Conservation (phyloP, 2,888 invertebrate species). For the Parnassius glacialis region DNA sequence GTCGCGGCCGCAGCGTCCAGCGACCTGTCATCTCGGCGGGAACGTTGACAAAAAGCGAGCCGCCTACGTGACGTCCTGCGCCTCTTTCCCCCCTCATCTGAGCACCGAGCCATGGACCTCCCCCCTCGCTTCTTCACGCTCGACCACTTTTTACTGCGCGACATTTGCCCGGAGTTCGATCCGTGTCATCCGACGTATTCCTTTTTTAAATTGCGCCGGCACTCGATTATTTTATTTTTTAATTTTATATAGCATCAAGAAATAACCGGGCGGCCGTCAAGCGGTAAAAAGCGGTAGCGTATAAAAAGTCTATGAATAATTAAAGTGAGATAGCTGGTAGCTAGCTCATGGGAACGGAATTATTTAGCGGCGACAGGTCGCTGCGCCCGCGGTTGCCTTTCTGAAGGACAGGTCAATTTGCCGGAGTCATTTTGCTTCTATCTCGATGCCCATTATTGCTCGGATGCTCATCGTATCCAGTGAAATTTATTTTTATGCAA, state of each 20-base stretch:
- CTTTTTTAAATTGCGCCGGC: constrained; percentile 78
- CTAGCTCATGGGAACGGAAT: constrained; percentile 79
- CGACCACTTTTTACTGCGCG: constrained; percentile 80
- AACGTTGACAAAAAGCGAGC: constrained; percentile 80
- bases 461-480: constrained; percentile 37
- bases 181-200: constrained; percentile 81
- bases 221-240: constrained; percentile 76
- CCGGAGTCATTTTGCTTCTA: constrained; percentile 63
- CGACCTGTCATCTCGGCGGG: constrained; percentile 81
- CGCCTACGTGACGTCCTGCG: constrained; percentile 79
- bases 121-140: constrained; percentile 48
- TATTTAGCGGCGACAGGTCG: constrained; percentile 74
- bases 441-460: constrained; percentile 52
- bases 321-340: constrained; percentile 79
- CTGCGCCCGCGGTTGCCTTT: constrained; percentile 51
- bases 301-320: constrained; percentile 81
- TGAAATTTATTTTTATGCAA: constrained; percentile 57
- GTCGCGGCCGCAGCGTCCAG: constrained; percentile 70
- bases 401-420: constrained; percentile 79
- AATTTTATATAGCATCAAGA: constrained; percentile 74
- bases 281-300: constrained; percentile 75
- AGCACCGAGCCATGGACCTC: constrained; percentile 33
- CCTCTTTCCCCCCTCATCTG: constrained; percentile 29
- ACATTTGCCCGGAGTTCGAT: constrained; percentile 82
- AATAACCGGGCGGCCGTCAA: constrained; percentile 56